These are phyloP conservation scores for Ormyrus labotus DNA, from an alignment of 2,888 invertebrate genomes.

Conservation along the genomic window DNA sequence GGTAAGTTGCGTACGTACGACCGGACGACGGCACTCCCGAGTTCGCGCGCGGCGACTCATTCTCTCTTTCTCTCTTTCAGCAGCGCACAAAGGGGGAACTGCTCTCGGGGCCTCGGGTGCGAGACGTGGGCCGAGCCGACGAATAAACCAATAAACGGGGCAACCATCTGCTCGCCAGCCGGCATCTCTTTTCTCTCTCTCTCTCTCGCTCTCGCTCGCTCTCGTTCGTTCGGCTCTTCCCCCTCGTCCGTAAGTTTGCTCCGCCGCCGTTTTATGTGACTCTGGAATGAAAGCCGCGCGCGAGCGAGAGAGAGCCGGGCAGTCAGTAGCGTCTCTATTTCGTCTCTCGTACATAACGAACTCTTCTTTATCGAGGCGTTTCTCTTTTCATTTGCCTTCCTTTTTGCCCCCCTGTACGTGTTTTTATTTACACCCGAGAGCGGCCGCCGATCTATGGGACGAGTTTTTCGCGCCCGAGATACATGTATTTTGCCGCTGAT, in stretches of 20 bases:
- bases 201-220: conserved; percentile 55
- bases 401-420: neutral
- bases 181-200: conserved; percentile 68
- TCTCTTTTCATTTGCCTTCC: neutral
- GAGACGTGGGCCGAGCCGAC: conserved; percentile 69
- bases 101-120: conserved; percentile 59
- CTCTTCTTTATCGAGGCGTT: conserved; percentile 7
- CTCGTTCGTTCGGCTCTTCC: conserved; percentile 36
- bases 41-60: conserved; percentile 5
- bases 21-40: conserved; percentile 50
- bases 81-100: conserved; percentile 61
- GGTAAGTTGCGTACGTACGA: neutral
- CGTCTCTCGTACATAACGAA: conserved; percentile 14
- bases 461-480: conserved; percentile 12
- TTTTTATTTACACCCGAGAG: neutral
- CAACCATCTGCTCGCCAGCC: conserved; percentile 75
- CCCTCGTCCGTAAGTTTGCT: conserved; percentile 35
- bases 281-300: conserved; percentile 72
- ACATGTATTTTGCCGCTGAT: conserved; percentile 24
- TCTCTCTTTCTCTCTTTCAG: conserved; percentile 9
- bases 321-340: conserved; percentile 51
- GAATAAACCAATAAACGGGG: conserved; percentile 76
- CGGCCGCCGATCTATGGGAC: neutral
- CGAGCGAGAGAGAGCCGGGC: conserved; percentile 6
- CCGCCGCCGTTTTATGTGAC: conserved; percentile 69